Conservation (phyloP, 2,888 invertebrate species). For the Ethmia dodecea region DNA sequence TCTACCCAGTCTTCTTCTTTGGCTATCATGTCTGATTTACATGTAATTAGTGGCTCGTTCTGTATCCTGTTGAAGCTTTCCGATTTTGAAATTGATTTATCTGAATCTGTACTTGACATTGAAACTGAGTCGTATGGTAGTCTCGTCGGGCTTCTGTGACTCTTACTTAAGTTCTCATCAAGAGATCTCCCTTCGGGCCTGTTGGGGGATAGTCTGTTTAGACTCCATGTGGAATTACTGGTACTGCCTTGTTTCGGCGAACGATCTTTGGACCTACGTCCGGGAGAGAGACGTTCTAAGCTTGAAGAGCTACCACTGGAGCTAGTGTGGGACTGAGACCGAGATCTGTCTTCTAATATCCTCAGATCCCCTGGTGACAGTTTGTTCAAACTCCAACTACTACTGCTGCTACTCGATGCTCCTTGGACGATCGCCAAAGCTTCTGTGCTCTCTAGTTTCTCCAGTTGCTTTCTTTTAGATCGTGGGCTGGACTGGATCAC, state of each 20-base stretch:
- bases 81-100: slow-evolving; percentile 72
- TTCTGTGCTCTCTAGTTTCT: slow-evolving; percentile 68
- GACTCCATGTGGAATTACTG: slow-evolving; percentile 71
- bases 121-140: slow-evolving; percentile 69
- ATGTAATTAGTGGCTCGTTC: slow-evolving; percentile 70
- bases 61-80: slow-evolving; percentile 72
- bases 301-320: slow-evolving; percentile 73
- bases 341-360: slow-evolving; percentile 64
- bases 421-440: slow-evolving; percentile 66
- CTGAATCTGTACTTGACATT: slow-evolving; percentile 70
- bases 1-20: slow-evolving; percentile 78
- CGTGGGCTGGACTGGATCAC: slow-evolving; percentile 81
- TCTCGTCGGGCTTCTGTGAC: slow-evolving; percentile 66
- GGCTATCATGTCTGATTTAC: slow-evolving; percentile 67
- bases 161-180: slow-evolving; percentile 65
- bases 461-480: slow-evolving; percentile 68
- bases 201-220: slow-evolving; percentile 68
- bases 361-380: slow-evolving; percentile 69
- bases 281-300: slow-evolving; percentile 68
- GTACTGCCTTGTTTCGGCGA: slow-evolving; percentile 71
- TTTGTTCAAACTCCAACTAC: slow-evolving; percentile 74
- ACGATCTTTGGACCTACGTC: slow-evolving; percentile 67
- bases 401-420: slow-evolving; percentile 69
- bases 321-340: slow-evolving; percentile 70
- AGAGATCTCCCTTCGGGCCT: slow-evolving; percentile 68